Evolutionary conservation across 2,113 vertebrate species (phyloP).

Genomic region (Apus apus): DNA sequence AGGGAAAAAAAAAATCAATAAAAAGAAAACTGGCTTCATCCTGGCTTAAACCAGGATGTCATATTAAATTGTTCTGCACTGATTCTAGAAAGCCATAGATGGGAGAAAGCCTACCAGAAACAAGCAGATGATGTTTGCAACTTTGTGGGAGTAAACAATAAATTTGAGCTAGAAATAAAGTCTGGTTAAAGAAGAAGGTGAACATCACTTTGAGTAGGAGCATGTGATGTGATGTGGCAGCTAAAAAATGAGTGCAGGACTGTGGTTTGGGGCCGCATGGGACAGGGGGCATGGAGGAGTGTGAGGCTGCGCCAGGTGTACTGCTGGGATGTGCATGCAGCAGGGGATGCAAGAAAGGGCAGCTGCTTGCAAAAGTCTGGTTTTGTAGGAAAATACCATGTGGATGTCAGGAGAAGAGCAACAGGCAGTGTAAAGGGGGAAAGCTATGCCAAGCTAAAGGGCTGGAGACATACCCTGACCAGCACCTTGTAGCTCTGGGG

Average conservation of each 20-base stretch:
- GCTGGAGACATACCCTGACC: background rate
- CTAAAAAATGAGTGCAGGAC: background rate
- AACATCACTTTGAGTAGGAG: background rate
- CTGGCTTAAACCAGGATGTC: background rate
- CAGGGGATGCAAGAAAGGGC: background rate
- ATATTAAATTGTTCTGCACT: background rate
- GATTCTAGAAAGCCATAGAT: background rate
- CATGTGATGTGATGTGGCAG: background rate
- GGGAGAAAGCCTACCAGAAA: background rate
- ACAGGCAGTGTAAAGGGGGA: background rate
- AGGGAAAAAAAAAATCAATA: no score
- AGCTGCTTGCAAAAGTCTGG: background rate
- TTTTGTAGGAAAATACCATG: background rate
- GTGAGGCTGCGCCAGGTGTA: fast-evolving
- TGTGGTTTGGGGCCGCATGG: fast-evolving
- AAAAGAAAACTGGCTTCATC: no score
- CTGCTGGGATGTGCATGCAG: fast-evolving
- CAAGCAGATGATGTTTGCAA: background rate
- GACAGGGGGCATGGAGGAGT: fast-evolving
- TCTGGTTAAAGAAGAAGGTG: background rate
- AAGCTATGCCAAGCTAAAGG: background rate
- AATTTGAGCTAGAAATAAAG: background rate
- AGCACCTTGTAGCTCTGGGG: background rate
- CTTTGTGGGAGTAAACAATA: background rate
- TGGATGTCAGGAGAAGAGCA: background rate